Evolutionary conservation across 2,888 invertebrate genomes (phyloP), one percentile per base, ranked within the genome.

Genomic region (Cetonia aurata): DNA sequence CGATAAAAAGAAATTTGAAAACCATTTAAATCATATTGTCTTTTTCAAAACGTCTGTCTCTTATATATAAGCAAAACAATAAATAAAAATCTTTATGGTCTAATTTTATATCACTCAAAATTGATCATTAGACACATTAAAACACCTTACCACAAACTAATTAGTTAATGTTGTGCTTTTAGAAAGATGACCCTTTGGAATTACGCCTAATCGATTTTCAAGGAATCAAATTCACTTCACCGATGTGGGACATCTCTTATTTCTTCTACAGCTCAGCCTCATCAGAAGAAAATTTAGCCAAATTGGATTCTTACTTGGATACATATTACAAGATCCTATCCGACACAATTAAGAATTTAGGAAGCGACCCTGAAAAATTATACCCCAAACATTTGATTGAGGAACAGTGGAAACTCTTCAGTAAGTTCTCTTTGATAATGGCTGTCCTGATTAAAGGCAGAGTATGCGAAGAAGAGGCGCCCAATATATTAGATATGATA

Each of bases 221-320:
- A 69, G 57, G 48, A 4, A 42, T 67, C 12, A 56, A 57, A 48
- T n/a, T 71, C 9, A 71, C 60, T 9, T 75, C 79, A 9, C 80
- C 80, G 0, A 80, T 76, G 9, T 68, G 77, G 44, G 83, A 83
- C 69, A 60, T 83, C 44, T 71, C 77, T 4, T 82, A 83, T 60
- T 74, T 81, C 66, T 57, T 83, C 15, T 81, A 79, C 65, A 76
- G 77, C 9, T 76, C 76, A 31, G 73, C 77, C 33, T 72, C 76
- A 0, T 71, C 76, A 0, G 72, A 75, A 19, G 76, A 79, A 37
- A 72, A 77, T 25, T 67, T 80, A 1, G 42, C 76, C 56, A 68
- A 79, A 62, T 80, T 77, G 25, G 77, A 82, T 17, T 69, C 75
- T n/a, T 70, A 81, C 33, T 53, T 81, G 4, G 69, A 78, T 17